phyloP scores from a whole-genome alignment of 1,140 invertebrate species.

The Monochamus saltuarius region DNA sequence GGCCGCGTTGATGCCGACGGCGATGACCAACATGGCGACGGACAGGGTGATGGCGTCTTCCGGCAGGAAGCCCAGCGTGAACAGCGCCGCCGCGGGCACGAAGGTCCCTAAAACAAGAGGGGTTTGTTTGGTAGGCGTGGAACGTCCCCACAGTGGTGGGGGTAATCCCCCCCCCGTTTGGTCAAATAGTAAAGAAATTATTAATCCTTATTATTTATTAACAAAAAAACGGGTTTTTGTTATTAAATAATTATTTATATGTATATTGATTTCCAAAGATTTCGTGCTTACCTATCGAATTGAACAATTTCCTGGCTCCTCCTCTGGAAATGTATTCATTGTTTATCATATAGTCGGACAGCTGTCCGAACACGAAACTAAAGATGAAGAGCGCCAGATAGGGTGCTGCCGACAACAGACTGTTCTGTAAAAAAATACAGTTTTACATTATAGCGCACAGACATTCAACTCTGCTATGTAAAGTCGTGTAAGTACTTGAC shows the following conservation, averaged over 20 bases:
- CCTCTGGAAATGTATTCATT: slow-evolving; percentile 57
- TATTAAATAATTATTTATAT: not conserved
- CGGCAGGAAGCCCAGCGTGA: slow-evolving; percentile 62
- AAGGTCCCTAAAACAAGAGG: slow-evolving; percentile 54
- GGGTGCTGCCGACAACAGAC: slow-evolving; percentile 73
- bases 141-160: too few relatives aligned
- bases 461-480: slow-evolving; percentile 79
- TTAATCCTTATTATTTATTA: slow-evolving; percentile 25
- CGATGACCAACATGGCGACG: slow-evolving; percentile 63
- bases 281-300: slow-evolving; percentile 59
- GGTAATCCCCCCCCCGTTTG: too few relatives aligned
- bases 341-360: slow-evolving; percentile 63
- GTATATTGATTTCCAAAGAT: too few relatives aligned
- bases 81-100: slow-evolving; percentile 60
- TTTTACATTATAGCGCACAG: slow-evolving; percentile 50
- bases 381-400: slow-evolving; percentile 73
- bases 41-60: slow-evolving; percentile 56
- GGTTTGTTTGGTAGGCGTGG: too few relatives aligned
- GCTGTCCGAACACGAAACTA: slow-evolving; percentile 63
- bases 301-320: slow-evolving; percentile 63
- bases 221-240: not conserved
- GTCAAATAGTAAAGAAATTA: slow-evolving; percentile 29
- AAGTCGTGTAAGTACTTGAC: slow-evolving; percentile 84
- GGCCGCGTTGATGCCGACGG: slow-evolving; percentile 75
- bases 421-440: slow-evolving; percentile 61